Evolutionary conservation across 2,113 vertebrate genomes (phyloP).

Genomic region (Coturnix japonica): DNA sequence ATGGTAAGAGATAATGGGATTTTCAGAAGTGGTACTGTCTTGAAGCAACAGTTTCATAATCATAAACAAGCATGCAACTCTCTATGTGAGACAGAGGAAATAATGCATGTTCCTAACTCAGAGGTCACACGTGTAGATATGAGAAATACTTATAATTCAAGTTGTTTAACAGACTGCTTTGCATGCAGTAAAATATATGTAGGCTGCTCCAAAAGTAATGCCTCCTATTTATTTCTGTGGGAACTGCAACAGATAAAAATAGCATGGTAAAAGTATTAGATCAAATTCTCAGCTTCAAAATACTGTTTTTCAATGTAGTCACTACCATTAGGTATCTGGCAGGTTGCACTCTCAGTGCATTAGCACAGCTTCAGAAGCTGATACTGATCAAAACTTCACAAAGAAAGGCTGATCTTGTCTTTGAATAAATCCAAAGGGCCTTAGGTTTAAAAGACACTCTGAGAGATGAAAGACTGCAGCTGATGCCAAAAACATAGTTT

Average conservation of each 20-base stretch:
- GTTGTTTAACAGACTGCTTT: neutral
- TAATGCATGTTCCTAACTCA: neutral
- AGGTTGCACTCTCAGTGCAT: neutral
- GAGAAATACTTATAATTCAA: neutral
- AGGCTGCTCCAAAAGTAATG: neutral
- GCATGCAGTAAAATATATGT: neutral
- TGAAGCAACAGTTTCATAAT: neutral
- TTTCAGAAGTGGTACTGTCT: neutral
- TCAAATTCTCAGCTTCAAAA: neutral
- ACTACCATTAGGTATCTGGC: neutral
- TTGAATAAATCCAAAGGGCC: neutral
- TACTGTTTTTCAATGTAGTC: neutral
- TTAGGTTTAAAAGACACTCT: neutral
- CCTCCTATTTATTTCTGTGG: neutral
- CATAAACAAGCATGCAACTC: neutral
- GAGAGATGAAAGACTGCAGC: neutral
- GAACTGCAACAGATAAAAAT: neutral
- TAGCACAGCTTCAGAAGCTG: neutral
- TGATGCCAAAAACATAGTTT: neutral
- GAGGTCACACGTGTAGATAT: rapidly evolving
- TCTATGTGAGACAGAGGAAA: neutral
- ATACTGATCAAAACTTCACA: neutral
- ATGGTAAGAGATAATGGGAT: conserved; percentile 81
- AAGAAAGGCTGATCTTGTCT: neutral
- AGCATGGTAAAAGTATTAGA: neutral